Conservation (phyloP, 2,888 invertebrate species). For the Hecatera dysodea region DNA sequence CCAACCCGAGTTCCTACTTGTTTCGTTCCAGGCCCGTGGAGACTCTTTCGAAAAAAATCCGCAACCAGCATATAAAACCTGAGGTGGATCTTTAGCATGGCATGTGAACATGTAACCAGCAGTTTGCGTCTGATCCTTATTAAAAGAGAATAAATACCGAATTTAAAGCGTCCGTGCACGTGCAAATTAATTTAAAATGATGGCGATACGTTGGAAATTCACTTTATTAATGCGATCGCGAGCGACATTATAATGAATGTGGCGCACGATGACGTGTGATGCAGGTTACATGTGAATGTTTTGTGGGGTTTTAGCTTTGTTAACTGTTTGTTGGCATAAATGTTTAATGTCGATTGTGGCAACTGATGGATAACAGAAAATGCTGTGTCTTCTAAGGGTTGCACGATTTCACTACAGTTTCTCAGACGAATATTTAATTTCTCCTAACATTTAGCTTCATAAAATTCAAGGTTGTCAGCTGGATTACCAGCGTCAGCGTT, state of each 20-base stretch:
- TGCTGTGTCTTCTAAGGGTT: too few relatives aligned
- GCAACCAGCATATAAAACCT: neutral
- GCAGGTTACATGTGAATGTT: neutral
- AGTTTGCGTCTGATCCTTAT: neutral
- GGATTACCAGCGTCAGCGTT: too few relatives aligned
- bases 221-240: constrained; percentile 46
- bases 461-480: too few relatives aligned
- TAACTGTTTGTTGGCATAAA: neutral
- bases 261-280: constrained; percentile 19
- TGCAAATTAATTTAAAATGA: constrained; percentile 49
- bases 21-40: too few relatives aligned
- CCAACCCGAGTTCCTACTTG: too few relatives aligned
- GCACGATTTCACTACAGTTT: neutral
- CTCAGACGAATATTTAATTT: neutral
- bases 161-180: constrained; percentile 16
- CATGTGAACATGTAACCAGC: neutral
- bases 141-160: constrained; percentile 5
- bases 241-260: constrained; percentile 24
- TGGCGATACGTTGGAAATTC: constrained; percentile 39
- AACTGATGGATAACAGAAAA: too few relatives aligned
- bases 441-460: too few relatives aligned
- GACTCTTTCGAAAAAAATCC: too few relatives aligned
- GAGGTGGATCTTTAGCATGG: neutral
- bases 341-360: neutral
- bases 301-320: neutral